Evolutionary conservation across 1,140 invertebrate species (phyloP), one percentile per base, ranked within the genome.

Genomic region (Tetraneura akinire): DNA sequence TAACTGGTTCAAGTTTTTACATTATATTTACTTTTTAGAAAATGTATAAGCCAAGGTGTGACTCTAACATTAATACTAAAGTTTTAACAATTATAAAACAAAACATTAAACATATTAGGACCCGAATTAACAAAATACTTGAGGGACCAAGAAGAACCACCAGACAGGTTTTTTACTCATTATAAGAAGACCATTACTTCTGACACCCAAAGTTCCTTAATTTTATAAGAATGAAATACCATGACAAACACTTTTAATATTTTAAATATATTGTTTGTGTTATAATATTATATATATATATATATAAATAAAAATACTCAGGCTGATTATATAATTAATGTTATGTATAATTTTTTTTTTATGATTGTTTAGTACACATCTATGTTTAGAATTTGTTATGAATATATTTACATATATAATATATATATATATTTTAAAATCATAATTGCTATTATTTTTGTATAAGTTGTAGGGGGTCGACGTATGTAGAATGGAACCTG

Each of bases 171-270:
- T 78, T 78, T 60, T 78, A 78, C 74, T 78, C 53, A 78, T 70
- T 42, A 60, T 71, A 47, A 78, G 53, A 78, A 78, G 74, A 57
- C 60, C 21, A 26, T 78, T n/a, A 60, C 74, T 78, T 60, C 29
- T 78, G 53, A 78, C 55, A 78, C 74, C 55, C 62, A 78, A 78
- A 78, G 74, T 78, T 78, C 74, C 74, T 78, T 78, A 78, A 60
- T 78, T 57, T 62, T 29, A 78, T 78, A 78, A 78, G 74, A 78
- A 78, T 78, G 74, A 78, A 78, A 62, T 78, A 62, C 74, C 55
- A 78, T 78, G 74, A 78, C 74, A 78, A 78, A 78, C 74, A 78
- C 53, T 78, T 78, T 47, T 62, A 60, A 78, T 60, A 26, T 60
- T 60, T 47, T 78, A 78, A 78, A 47, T 78, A 60, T 78, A 8